A percentile compares a stretch with the other conserved stretches of the same genome.
phyloP scores from a whole-genome alignment of 1,140 invertebrate genomes.

The Achroia grisella region DNA sequence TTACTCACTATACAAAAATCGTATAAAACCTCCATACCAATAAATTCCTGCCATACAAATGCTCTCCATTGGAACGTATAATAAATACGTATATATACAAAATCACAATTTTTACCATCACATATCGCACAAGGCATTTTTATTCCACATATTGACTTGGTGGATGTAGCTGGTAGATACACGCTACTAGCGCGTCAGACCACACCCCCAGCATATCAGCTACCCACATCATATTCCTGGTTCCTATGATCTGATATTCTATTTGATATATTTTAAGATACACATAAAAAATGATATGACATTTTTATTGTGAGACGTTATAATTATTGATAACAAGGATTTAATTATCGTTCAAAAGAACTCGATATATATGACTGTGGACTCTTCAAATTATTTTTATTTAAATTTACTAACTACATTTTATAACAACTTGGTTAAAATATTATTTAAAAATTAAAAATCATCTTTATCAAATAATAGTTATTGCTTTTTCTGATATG shows the following conservation, averaged over 20 bases:
- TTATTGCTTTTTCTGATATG: constrained; percentile 72
- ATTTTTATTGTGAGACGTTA: constrained; percentile 40
- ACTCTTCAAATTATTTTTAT: constrained; percentile 56
- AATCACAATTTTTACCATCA: constrained; percentile 1
- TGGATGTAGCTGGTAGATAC: too few relatives aligned
- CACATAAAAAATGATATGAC: constrained; percentile 60
- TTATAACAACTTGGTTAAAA: constrained; percentile 68
- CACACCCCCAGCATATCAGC: background rate
- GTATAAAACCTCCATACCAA: constrained; percentile 2
- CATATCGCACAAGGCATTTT: constrained; percentile 1
- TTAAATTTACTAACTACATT: constrained; percentile 69
- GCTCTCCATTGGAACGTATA: constrained; percentile 1
- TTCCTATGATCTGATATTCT: constrained; percentile 11
- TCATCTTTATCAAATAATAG: constrained; percentile 65
- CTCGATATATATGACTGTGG: constrained; percentile 61
- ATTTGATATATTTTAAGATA: constrained; percentile 11
- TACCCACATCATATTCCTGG: background rate
- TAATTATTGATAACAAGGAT: constrained; percentile 49
- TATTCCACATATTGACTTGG: background rate
- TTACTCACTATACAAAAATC: constrained; percentile 1
- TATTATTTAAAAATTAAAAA: constrained; percentile 66
- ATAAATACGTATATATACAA: background rate
- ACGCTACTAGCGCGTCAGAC: too few relatives aligned
- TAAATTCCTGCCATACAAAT: background rate
- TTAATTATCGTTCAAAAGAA: constrained; percentile 68